Evolutionary conservation across 2,888 invertebrate genomes (phyloP), one percentile per base, ranked within the genome.

Genomic region (Trichogramma dendrolimi): DNA sequence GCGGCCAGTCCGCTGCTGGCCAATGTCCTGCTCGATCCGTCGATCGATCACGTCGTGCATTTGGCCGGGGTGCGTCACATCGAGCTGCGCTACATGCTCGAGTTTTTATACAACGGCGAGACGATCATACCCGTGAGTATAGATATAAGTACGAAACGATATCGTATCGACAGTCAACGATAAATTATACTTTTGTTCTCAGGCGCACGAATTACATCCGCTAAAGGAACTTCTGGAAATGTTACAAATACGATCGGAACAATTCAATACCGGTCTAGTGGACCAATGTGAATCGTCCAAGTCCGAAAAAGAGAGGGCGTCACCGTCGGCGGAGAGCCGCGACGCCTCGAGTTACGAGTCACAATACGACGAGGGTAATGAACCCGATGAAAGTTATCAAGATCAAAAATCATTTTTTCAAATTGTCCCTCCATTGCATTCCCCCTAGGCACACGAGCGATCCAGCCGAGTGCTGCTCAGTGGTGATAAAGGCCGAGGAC

Each of bases 1-100:
- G 91, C 92, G 67, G 92, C 92, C 71, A 91, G 91, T 83, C 92
- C 92, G 55, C 85, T 93, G 68, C 88, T 92, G 79, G 88, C 91
- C 83, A 88, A 81, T 72, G 81, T 78, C 61, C 76, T 79, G 62
- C 74, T 75, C 55, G 75, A 79, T 69, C 77, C 79, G 14, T 75
- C 76, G 10, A 66, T 78, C 69, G 79, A 79, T 65, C 78, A 79
- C 61, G 91, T 91, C 66, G 90, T 93, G 67, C 91, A 92, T 78
- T 87, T 93, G 78, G 92, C 92, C 56, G 92, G 91, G 72, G 89
- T 92, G 67, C 87, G 85, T 79, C 90, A 88, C 74, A 85, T 86
- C 66, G 90, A 92, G 74, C 87, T 92, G 82, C 86, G 87, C 79
- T 90, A 90, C 80, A 84, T 92, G 71, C 85, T 93, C 73, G 89